phyloP scores from a whole-genome alignment of 2,113 vertebrate genomes.

The Excalfactoria chinensis region DNA sequence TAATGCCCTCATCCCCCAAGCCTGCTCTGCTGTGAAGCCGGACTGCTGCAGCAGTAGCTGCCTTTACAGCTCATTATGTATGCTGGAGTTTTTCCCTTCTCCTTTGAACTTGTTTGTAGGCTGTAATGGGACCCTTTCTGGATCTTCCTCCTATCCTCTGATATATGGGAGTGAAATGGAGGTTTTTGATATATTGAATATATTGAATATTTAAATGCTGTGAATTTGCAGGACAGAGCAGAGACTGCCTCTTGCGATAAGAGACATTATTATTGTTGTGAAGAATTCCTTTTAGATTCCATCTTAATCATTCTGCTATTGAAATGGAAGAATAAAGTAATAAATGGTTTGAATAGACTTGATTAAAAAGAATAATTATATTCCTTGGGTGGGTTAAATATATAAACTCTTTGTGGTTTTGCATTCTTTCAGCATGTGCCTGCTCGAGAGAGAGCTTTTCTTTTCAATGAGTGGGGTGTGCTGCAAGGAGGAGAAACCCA shows the following conservation, averaged over 20 bases:
- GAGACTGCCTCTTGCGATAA: slow-evolving; percentile 73
- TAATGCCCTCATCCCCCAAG: slow-evolving; percentile 33
- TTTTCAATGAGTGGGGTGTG: not conserved
- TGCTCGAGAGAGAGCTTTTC: not conserved
- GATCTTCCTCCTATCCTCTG: slow-evolving; percentile 14
- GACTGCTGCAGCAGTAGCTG: not conserved
- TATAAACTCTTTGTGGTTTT: slow-evolving; percentile 64
- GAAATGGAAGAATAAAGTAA: slow-evolving; percentile 80
- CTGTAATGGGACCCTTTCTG: slow-evolving; percentile 50
- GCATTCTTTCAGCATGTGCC: slow-evolving; percentile 58
- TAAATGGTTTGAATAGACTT: slow-evolving; percentile 78
- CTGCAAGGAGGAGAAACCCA: not conserved
- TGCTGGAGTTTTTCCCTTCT: slow-evolving; percentile 13
- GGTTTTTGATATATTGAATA: slow-evolving; percentile 60
- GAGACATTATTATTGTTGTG: slow-evolving; percentile 73
- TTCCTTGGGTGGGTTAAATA: slow-evolving; percentile 70
- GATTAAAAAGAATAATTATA: slow-evolving; percentile 80
- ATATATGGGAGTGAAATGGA: slow-evolving; percentile 63
- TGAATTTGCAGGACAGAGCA: slow-evolving; percentile 69
- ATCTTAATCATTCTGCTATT: slow-evolving; percentile 77
- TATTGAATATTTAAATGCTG: slow-evolving; percentile 70
- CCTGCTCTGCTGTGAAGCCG: not conserved
- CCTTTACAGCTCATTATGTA: slow-evolving; percentile 38
- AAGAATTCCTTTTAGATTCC: slow-evolving; percentile 78
- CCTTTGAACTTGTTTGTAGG: slow-evolving; percentile 39